These are phyloP conservation scores for Morone chrysops DNA, from an alignment of 2,113 vertebrate species.

Conservation along the genomic window DNA sequence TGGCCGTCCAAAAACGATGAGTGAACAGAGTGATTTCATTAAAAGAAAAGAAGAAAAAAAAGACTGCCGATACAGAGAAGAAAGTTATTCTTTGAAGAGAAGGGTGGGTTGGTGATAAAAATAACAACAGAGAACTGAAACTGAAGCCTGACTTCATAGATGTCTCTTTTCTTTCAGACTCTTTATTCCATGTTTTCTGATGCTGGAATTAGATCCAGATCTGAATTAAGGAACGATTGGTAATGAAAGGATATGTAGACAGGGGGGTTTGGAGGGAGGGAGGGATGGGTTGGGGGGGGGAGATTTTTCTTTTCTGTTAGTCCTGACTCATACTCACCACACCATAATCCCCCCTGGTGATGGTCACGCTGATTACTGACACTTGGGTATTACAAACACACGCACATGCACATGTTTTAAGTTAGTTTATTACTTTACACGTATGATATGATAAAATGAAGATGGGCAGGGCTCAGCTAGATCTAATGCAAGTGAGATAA, in stretches of 20 bases:
- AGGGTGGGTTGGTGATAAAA: constrained; percentile 69
- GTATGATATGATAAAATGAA: constrained; percentile 45
- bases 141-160: constrained; percentile 74
- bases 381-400: constrained; percentile 68
- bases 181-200: constrained; percentile 67
- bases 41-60: constrained; percentile 9
- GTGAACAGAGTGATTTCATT: constrained; percentile 65
- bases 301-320: constrained; percentile 66
- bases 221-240: constrained; percentile 77
- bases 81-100: constrained; percentile 71
- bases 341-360: constrained; percentile 71
- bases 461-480: constrained; percentile 3
- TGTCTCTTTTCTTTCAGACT: constrained; percentile 59
- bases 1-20: constrained; percentile 16
- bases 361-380: constrained; percentile 74
- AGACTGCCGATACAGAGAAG: constrained; percentile 48
- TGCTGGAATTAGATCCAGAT: constrained; percentile 84
- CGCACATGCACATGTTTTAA: constrained; percentile 61
- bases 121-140: constrained; percentile 73
- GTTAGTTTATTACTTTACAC: constrained; percentile 59
- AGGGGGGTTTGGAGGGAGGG: constrained; percentile 31
- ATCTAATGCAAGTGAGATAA: constrained; percentile 19
- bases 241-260: constrained; percentile 79
- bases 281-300: constrained; percentile 35
- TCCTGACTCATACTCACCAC: constrained; percentile 78